phyloP scores from a whole-genome alignment of 2,888 invertebrate genomes.

The Pheosia gnoma region DNA sequence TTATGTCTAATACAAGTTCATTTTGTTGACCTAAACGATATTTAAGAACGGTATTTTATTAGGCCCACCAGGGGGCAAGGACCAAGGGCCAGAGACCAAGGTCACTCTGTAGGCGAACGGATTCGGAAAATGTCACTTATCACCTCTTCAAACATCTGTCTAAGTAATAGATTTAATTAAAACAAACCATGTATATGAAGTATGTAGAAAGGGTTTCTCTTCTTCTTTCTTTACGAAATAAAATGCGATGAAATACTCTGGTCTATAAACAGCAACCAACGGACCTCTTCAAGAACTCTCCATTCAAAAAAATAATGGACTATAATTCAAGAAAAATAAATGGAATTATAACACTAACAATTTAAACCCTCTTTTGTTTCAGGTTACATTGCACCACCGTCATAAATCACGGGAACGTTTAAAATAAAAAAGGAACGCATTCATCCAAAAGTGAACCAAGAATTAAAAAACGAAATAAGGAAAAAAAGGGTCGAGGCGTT shows the following conservation, averaged over 20 bases:
- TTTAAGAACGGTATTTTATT: not conserved
- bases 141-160: not conserved
- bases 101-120: not conserved
- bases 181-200: too few relatives aligned
- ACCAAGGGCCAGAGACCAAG: not conserved
- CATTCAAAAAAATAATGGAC: too few relatives aligned
- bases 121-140: not conserved
- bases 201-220: too few relatives aligned
- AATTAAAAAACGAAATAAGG: conserved; percentile 60
- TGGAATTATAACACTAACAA: conserved; percentile 15
- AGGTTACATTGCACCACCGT: conserved; percentile 48
- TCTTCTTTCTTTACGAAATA: too few relatives aligned
- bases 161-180: not conserved
- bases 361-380: conserved; percentile 60
- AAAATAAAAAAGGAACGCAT: conserved; percentile 42
- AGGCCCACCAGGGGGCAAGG: not conserved
- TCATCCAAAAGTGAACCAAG: conserved; percentile 48
- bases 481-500: conserved; percentile 49
- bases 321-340: too few relatives aligned
- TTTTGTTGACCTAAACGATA: not conserved
- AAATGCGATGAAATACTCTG: too few relatives aligned
- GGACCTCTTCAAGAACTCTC: too few relatives aligned
- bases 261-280: too few relatives aligned
- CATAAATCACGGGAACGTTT: conserved; percentile 57
- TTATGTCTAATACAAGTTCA: not conserved